Evolutionary conservation across 2,888 invertebrate species (phyloP).

Genomic region (Phalera bucephala): DNA sequence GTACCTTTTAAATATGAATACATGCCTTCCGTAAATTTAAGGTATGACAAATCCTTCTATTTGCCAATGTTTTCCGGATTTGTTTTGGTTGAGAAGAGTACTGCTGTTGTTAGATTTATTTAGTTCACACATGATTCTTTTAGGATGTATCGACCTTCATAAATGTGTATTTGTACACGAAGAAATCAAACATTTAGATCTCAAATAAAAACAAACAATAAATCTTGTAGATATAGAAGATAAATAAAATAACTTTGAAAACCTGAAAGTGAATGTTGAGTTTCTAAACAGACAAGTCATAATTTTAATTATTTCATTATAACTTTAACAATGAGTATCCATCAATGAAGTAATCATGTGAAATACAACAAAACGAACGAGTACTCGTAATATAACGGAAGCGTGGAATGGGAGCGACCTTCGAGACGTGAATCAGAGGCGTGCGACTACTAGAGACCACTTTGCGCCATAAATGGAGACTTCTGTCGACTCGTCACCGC

Average conservation of each 20-base stretch:
- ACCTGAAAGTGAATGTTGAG: too few relatives aligned
- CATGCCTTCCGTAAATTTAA: not conserved
- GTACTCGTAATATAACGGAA: slow-evolving; percentile 42
- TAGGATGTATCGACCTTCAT: too few relatives aligned
- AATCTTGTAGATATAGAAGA: too few relatives aligned
- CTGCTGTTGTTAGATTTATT: not conserved
- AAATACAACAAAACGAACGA: too few relatives aligned
- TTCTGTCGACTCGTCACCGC: slow-evolving; percentile 18
- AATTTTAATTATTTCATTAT: not conserved
- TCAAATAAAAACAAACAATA: too few relatives aligned
- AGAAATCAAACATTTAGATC: too few relatives aligned
- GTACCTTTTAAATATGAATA: not conserved
- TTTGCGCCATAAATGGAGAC: slow-evolving; percentile 50
- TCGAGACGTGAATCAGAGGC: slow-evolving; percentile 55
- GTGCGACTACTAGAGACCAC: slow-evolving; percentile 32
- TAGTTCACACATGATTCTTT: too few relatives aligned
- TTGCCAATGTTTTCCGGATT: not conserved
- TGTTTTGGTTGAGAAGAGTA: not conserved
- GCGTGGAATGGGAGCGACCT: slow-evolving; percentile 59
- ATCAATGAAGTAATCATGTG: slow-evolving; percentile 9
- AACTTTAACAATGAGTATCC: slow-evolving; percentile 8
- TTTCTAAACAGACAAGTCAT: not conserved
- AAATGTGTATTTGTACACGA: too few relatives aligned
- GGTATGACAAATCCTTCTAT: not conserved
- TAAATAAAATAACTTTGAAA: too few relatives aligned